Conservation (phyloP, 2,888 invertebrate species). For the Hipparchia semele region DNA sequence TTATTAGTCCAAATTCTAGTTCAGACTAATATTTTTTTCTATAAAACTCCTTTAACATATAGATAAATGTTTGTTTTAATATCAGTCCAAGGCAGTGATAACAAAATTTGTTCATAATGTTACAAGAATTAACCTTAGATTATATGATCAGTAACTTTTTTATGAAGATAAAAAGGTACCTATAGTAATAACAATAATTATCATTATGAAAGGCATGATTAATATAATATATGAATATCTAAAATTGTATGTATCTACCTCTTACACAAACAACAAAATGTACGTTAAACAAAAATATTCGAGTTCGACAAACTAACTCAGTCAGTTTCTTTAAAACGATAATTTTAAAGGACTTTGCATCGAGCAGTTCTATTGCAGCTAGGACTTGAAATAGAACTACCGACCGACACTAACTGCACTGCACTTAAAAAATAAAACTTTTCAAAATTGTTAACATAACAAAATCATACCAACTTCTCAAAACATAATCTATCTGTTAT, state of each 20-base stretch:
- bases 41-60: constrained; percentile 68
- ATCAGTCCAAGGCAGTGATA: constrained; percentile 80
- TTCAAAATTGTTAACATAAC: constrained; percentile 7
- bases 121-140: constrained; percentile 35
- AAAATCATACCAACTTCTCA: constrained; percentile 28
- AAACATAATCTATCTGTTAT: neutral
- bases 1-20: constrained; percentile 41
- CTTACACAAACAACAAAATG: no score
- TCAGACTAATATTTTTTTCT: constrained; percentile 61
- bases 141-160: neutral
- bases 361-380: no score
- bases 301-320: no score
- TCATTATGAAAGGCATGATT: constrained; percentile 2
- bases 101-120: constrained; percentile 61
- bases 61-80: constrained; percentile 70
- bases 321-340: no score
- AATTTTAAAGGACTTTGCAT: no score
- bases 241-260: neutral
- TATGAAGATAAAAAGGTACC: constrained; percentile 4
- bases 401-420: no score
- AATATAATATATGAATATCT: neutral
- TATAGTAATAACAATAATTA: neutral
- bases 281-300: no score
- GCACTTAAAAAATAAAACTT: constrained; percentile 6
- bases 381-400: no score